Evolutionary conservation across 2,113 vertebrate genomes (phyloP), one percentile per base, ranked within the genome.

Genomic region (Phocoena sinus): DNA sequence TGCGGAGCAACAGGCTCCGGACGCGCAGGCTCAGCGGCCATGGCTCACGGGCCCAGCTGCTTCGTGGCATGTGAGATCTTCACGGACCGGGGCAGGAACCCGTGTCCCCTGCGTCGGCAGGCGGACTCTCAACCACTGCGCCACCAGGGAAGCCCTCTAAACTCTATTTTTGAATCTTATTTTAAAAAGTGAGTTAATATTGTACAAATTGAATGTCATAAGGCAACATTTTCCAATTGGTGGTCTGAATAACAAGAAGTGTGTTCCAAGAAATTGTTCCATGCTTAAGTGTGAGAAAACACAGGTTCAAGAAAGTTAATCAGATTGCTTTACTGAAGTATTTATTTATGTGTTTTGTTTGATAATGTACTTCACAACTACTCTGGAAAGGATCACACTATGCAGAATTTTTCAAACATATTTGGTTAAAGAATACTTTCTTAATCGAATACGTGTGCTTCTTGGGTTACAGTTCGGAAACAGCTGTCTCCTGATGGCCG

Each of bases 391-490:
- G 58, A 41, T 85, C 58, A 62, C 65, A 86, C 62, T 68, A 63
- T 6, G 41, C 25, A 81, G 60, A 77, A 81, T 89, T 91, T 89
- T 56, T 53, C 70, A 94, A 56, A 94, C 5, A 20, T 87, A 56
- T 95, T 95, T 93, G 33, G 87, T 92, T 93, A 96, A 91, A 65
- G 56, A 76, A 76, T 70, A 33, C 5, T 90, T 90, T 79, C 81
- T 79, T 96, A 93, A 97, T 67, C 71, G 28, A 94, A 63, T 50
- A 20, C 25, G 53, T 56, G 3, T 89, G 73, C 68, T 96, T 94
- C 63, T 94, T 77, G n/a, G 56, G n/a, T 28, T 58, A 79, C 0
- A 83, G 47, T 87, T 89, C 2, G 15, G 33, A 12, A 87, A 73
- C 6, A 81, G 8, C 36, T 87, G 9, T 60, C 26, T 21, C 11